Evolutionary conservation across 2,888 invertebrate genomes (phyloP).

Genomic region (Zygaena filipendulae): DNA sequence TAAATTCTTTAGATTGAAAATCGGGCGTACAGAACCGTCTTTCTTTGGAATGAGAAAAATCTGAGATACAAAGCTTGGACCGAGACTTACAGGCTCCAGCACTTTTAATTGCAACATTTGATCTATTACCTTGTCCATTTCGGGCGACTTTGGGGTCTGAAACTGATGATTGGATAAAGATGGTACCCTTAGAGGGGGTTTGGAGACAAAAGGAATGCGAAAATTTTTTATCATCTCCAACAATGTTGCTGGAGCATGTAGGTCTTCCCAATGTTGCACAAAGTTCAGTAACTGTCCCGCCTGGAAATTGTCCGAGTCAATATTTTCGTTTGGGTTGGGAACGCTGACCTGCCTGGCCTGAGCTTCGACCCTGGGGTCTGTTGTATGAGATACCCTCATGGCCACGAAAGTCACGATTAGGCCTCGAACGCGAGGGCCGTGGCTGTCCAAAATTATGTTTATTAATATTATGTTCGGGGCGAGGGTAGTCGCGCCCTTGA

Average conservation of each 20-base stretch:
- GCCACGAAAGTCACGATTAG: background rate
- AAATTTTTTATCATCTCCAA: slow-evolving; percentile 4
- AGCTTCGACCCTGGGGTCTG: background rate
- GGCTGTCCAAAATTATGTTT: too few relatives aligned
- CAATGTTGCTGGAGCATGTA: background rate
- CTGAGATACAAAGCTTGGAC: slow-evolving; percentile 12
- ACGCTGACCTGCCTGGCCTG: background rate
- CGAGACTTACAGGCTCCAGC: slow-evolving; percentile 4
- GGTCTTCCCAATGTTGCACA: background rate
- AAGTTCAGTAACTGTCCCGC: slow-evolving; percentile 3
- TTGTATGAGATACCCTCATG: background rate
- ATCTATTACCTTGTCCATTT: slow-evolving; percentile 7
- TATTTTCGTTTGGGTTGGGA: slow-evolving; percentile 4
- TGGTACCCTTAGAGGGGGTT: slow-evolving; percentile 8
- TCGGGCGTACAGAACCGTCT: slow-evolving; percentile 16
- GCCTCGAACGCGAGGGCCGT: too few relatives aligned
- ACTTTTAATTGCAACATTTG: slow-evolving; percentile 6
- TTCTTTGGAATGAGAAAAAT: slow-evolving; percentile 17
- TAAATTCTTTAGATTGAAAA: slow-evolving; percentile 7
- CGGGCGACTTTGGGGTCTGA: slow-evolving; percentile 3
- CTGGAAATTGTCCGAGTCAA: slow-evolving; percentile 2
- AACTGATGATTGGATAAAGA: slow-evolving; percentile 3
- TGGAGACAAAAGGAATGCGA: slow-evolving; percentile 11
- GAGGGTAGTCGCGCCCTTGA: background rate
- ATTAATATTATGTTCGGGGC: background rate